These are phyloP conservation scores for Andrena cerasifolii DNA, from an alignment of 1,140 invertebrate genomes.

Conservation along the genomic window DNA sequence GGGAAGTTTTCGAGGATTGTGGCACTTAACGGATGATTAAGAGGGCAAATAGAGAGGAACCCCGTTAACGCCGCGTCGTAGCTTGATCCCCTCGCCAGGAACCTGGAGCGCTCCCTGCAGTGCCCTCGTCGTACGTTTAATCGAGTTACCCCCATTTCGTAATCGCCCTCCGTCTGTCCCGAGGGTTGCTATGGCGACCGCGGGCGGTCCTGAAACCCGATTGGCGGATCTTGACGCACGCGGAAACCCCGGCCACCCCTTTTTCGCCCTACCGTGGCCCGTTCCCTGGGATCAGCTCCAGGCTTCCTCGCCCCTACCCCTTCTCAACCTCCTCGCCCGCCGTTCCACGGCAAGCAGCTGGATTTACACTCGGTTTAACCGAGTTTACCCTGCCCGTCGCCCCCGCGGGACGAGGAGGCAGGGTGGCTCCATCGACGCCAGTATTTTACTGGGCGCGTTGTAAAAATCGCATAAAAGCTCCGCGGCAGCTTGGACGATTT, in stretches of 20 bases:
- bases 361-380: conserved; percentile 66
- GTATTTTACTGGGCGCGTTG: conserved; percentile 61
- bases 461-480: conserved; percentile 68
- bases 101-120: conserved; percentile 43
- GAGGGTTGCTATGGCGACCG: conserved; percentile 76
- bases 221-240: conserved; percentile 67
- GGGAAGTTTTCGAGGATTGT: conserved; percentile 58
- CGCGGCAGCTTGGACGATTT: conserved; percentile 61
- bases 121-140: conserved; percentile 60
- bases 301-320: conserved; percentile 20
- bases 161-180: conserved; percentile 59
- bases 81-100: conserved; percentile 22
- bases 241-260: conserved; percentile 61
- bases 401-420: conserved; percentile 4
- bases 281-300: conserved; percentile 56
- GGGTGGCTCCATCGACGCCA: conserved; percentile 38
- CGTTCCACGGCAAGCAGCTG: conserved; percentile 21
- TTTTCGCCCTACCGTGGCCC: conserved; percentile 27
- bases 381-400: conserved; percentile 2
- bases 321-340: background rate
- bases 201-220: conserved; percentile 63
- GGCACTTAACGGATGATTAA: conserved; percentile 70
- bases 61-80: conserved; percentile 44
- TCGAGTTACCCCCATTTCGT: conserved; percentile 69
- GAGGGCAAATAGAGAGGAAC: conserved; percentile 63